Evolutionary conservation across 1,140 invertebrate genomes (phyloP).

Genomic region (Aethina tumida): DNA sequence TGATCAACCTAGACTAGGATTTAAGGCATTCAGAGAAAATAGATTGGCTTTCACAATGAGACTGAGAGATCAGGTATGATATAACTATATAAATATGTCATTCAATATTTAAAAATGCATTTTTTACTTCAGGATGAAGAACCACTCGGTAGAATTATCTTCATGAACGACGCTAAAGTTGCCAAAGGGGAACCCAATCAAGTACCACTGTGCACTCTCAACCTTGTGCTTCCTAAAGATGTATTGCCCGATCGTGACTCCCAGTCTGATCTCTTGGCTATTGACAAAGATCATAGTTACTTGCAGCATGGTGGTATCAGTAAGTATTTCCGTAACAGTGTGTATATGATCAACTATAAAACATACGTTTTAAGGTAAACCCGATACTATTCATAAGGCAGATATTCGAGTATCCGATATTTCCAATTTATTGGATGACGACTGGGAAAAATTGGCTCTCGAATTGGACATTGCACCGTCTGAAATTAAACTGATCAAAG

Average conservation of each 20-base stretch:
- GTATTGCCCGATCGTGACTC: slow-evolving; percentile 59
- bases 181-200: slow-evolving; percentile 73
- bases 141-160: slow-evolving; percentile 77
- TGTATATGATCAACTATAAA: neutral
- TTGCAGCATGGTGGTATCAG: slow-evolving; percentile 46
- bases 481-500: slow-evolving; percentile 62
- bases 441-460: slow-evolving; percentile 64
- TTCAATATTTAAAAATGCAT: neutral
- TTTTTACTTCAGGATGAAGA: slow-evolving; percentile 49
- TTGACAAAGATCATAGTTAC: slow-evolving; percentile 57
- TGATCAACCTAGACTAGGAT: slow-evolving; percentile 77
- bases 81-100: neutral
- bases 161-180: slow-evolving; percentile 89
- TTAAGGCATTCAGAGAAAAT: slow-evolving; percentile 92
- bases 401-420: slow-evolving; percentile 70
- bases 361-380: slow-evolving; percentile 35
- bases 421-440: slow-evolving; percentile 61
- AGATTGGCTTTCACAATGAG: slow-evolving; percentile 81
- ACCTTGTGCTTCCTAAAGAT: slow-evolving; percentile 72
- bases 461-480: slow-evolving; percentile 57
- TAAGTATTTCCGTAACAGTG: slow-evolving; percentile 29
- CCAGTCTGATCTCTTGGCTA: slow-evolving; percentile 58
- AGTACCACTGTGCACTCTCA: slow-evolving; percentile 83
- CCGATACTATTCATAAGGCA: slow-evolving; percentile 61
- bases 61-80: slow-evolving; percentile 63